Conservation (phyloP, 2,797 vertebrate species). For the Tenualosa thibaudeaui region DNA sequence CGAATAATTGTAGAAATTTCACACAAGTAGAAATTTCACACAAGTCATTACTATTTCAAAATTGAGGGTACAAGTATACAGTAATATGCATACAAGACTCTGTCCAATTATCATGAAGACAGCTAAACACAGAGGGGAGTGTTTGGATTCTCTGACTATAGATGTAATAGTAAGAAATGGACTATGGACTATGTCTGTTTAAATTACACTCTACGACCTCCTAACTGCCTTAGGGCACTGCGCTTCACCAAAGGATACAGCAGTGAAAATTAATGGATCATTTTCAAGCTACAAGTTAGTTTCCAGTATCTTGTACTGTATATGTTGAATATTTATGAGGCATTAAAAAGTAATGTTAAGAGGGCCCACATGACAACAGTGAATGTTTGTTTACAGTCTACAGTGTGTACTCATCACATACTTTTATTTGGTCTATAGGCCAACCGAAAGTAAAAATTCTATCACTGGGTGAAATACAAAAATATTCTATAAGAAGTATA, state of each 20-base stretch:
- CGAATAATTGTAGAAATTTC: too few species aligned
- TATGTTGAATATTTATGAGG: not conserved
- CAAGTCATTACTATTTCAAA: too few species aligned
- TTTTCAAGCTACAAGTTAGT: not conserved
- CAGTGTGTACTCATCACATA: not conserved
- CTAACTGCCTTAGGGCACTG: not conserved
- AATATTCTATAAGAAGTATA: not conserved
- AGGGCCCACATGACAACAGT: not conserved
- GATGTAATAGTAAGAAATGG: conserved; percentile 1
- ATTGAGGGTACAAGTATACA: not conserved
- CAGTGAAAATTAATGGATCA: not conserved
- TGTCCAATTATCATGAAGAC: not conserved
- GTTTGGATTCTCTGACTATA: not conserved
- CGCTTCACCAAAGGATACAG: not conserved
- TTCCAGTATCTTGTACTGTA: not conserved
- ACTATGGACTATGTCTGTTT: not conserved
- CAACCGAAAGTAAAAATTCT: not conserved
- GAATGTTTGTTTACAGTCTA: not conserved
- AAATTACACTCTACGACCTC: not conserved
- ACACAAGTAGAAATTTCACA: too few species aligned
- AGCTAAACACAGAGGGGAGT: conserved; percentile 4
- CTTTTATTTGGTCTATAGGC: not conserved
- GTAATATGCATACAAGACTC: not conserved
- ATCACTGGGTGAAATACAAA: not conserved
- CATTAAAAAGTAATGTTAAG: not conserved